phyloP scores from a whole-genome alignment of 92 coral and sea anemone species.

The Parazoanthus atlanticus region DNA sequence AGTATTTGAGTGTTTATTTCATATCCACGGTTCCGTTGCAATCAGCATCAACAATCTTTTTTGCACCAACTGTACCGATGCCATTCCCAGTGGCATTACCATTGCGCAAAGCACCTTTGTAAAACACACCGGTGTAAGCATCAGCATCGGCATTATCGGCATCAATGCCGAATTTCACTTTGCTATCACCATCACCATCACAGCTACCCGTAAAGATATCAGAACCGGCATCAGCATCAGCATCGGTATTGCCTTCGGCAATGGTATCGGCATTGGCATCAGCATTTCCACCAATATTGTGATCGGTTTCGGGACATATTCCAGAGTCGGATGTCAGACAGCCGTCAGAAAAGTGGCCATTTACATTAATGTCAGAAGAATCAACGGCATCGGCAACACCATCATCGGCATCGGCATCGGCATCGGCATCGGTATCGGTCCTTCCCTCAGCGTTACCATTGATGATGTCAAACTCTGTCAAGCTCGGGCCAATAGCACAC shows the following conservation, averaged over 20 bases:
- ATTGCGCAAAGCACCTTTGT: neutral
- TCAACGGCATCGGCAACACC: neutral
- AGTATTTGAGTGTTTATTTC: neutral
- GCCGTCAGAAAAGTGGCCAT: neutral
- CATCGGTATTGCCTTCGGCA: neutral
- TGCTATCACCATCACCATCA: neutral
- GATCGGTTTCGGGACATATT: neutral
- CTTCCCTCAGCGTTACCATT: neutral
- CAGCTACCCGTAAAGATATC: neutral
- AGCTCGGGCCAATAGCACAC: slow-evolving; percentile 59
- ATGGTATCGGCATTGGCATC: neutral
- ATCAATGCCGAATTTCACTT: neutral
- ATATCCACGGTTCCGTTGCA: slow-evolving; percentile 12
- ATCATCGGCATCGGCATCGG: neutral
- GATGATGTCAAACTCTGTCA: neutral
- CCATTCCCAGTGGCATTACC: neutral
- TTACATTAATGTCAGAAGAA: neutral
- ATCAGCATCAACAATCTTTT: neutral
- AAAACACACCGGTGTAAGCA: neutral
- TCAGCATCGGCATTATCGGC: neutral
- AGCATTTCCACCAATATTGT: neutral
- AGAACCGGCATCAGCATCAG: slow-evolving; percentile 4
- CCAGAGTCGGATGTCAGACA: neutral
- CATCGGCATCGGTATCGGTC: neutral
- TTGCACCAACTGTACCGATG: neutral